Conservation (phyloP, 2,113 vertebrate genomes). For the Lipotes vexillifer region DNA sequence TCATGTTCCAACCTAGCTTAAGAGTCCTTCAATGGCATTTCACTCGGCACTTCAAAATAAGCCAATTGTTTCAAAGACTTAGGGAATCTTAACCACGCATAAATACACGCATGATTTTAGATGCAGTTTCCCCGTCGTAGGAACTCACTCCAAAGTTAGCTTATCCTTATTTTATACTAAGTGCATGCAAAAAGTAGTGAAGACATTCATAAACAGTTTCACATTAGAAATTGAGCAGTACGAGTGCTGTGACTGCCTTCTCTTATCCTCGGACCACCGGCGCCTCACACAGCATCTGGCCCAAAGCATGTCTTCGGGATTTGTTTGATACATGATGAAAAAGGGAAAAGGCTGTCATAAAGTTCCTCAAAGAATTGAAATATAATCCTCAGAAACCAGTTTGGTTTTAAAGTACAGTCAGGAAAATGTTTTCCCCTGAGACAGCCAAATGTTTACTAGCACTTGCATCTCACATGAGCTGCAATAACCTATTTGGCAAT, state of each 20-base stretch:
- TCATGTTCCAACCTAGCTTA: neutral
- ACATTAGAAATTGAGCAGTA: accelerated
- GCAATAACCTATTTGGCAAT: neutral
- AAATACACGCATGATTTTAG: neutral
- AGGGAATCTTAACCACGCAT: neutral
- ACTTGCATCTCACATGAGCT: neutral
- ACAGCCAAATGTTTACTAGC: neutral
- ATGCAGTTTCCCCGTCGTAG: neutral
- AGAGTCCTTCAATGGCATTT: neutral
- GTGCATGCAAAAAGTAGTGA: neutral
- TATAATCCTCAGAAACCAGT: neutral
- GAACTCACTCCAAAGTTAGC: neutral
- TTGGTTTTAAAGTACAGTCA: neutral
- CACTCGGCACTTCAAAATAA: neutral
- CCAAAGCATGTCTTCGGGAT: neutral
- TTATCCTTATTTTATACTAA: neutral
- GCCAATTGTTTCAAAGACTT: neutral
- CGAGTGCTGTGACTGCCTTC: accelerated
- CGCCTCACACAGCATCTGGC: neutral
- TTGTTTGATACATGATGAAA: neutral
- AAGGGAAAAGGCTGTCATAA: neutral
- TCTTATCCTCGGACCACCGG: neutral
- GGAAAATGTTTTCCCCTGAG: neutral
- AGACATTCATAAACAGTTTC: neutral
- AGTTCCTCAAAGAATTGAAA: neutral